phyloP scores from a whole-genome alignment of 2,113 vertebrate genomes.

The Erythrocercus mccallii region DNA sequence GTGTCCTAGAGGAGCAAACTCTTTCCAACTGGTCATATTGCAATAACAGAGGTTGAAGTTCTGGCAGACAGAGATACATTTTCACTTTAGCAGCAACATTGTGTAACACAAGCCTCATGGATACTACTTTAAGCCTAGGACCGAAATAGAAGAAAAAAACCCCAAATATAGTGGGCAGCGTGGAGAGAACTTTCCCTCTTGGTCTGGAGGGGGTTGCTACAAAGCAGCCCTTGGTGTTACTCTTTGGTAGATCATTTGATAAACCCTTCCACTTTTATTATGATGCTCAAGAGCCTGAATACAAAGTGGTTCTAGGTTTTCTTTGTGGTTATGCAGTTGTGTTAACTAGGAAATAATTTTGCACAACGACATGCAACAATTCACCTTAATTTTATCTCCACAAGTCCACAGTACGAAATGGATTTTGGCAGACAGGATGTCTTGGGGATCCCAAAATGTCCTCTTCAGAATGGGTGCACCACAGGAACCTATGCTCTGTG shows the following conservation, averaged over 20 bases:
- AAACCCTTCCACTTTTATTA: not conserved
- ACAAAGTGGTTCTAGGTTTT: not conserved
- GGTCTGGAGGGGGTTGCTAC: not conserved
- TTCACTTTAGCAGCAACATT: not conserved
- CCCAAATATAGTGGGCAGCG: rapidly evolving
- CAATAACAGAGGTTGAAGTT: not conserved
- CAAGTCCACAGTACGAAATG: not conserved
- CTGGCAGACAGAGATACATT: not conserved
- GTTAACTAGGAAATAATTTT: not conserved
- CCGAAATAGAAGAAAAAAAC: not conserved
- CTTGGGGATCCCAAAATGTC: not conserved
- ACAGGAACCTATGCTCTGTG: not conserved
- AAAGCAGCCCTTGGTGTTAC: not conserved
- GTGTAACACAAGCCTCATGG: not conserved
- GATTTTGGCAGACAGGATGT: not conserved
- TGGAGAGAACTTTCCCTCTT: not conserved
- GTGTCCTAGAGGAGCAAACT: not conserved
- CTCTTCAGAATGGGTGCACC: not conserved
- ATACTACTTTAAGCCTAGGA: not conserved
- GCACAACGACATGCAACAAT: not conserved
- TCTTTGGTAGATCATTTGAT: not conserved
- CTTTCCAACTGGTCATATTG: not conserved
- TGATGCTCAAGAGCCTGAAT: not conserved
- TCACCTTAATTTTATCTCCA: not conserved
- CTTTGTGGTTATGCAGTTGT: not conserved